A percentile compares a stretch with the other conserved stretches of the same genome.
Conservation (phyloP, 2,797 vertebrate species). For the Avahi laniger region DNA sequence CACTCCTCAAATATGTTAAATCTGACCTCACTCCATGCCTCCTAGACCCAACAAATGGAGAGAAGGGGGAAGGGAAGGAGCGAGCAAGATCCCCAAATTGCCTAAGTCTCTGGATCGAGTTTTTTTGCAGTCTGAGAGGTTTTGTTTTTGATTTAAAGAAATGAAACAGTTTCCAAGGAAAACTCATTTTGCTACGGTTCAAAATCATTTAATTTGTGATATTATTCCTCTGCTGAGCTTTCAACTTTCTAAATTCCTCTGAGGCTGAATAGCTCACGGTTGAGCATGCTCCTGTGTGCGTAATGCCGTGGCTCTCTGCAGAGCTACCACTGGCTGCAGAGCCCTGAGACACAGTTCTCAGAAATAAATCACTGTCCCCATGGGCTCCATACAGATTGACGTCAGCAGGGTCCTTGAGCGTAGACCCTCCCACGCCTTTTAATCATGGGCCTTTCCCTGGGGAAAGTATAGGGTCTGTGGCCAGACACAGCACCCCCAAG, state of each 20-base stretch:
- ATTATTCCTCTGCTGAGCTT: slow-evolving; percentile 59
- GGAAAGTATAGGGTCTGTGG: background rate
- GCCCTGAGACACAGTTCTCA: background rate
- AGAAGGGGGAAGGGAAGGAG: background rate
- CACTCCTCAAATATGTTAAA: background rate
- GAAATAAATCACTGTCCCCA: slow-evolving; percentile 35
- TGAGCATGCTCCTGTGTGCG: background rate
- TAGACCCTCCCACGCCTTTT: background rate
- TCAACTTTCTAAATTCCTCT: slow-evolving; percentile 49
- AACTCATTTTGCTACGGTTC: slow-evolving; percentile 68
- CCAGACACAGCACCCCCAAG: background rate
- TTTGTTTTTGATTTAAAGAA: slow-evolving; percentile 75
- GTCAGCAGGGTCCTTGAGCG: slow-evolving; percentile 17
- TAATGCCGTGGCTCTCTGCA: background rate
- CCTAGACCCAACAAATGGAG: background rate
- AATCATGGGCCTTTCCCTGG: slow-evolving; percentile 8
- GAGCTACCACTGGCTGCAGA: background rate
- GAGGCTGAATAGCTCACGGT: background rate
- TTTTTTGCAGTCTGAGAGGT: slow-evolving; percentile 55
- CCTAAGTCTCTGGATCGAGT: slow-evolving; percentile 17
- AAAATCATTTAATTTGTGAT: slow-evolving; percentile 68
- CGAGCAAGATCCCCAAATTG: background rate
- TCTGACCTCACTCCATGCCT: background rate
- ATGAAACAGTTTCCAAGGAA: slow-evolving; percentile 71
- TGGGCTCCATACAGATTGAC: background rate